Conservation (phyloP, 2,113 vertebrate species). For the Poicephalus gulielmi region DNA sequence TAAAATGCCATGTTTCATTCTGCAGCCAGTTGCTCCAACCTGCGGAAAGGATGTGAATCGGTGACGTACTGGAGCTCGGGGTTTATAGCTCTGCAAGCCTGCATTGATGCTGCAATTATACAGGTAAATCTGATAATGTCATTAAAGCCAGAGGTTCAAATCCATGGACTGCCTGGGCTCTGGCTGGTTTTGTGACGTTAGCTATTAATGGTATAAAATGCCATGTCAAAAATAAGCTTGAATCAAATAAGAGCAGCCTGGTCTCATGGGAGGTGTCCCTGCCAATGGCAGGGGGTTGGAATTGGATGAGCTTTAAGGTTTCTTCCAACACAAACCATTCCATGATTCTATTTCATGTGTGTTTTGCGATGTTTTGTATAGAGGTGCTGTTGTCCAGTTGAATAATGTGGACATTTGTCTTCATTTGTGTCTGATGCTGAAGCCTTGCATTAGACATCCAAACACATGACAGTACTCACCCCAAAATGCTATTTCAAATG, state of each 20-base stretch:
- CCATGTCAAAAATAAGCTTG: rapidly evolving
- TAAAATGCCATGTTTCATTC: not conserved
- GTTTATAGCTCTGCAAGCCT: slow-evolving; percentile 86
- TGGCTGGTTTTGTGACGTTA: rapidly evolving
- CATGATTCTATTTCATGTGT: rapidly evolving
- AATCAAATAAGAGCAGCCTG: not conserved
- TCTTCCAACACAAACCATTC: not conserved
- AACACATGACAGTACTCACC: rapidly evolving
- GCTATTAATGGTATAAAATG: no score
- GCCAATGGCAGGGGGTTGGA: not conserved
- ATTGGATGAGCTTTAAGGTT: not conserved
- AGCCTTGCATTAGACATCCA: rapidly evolving
- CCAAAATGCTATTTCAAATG: not conserved
- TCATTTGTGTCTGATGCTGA: not conserved
- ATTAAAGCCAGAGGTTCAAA: not conserved
- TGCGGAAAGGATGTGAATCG: slow-evolving; percentile 78
- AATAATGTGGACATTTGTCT: rapidly evolving
- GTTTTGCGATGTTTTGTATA: rapidly evolving
- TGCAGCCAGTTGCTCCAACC: slow-evolving; percentile 72
- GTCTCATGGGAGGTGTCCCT: not conserved
- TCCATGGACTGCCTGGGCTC: rapidly evolving
- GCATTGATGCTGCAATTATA: slow-evolving; percentile 91
- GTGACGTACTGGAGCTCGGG: slow-evolving; percentile 90
- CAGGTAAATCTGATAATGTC: slow-evolving; percentile 74
- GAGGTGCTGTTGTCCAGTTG: not conserved